Base-by-base conservation (phyloP, 2,797 vertebrate genomes). In the Scyliorhinus canicula region DNA sequence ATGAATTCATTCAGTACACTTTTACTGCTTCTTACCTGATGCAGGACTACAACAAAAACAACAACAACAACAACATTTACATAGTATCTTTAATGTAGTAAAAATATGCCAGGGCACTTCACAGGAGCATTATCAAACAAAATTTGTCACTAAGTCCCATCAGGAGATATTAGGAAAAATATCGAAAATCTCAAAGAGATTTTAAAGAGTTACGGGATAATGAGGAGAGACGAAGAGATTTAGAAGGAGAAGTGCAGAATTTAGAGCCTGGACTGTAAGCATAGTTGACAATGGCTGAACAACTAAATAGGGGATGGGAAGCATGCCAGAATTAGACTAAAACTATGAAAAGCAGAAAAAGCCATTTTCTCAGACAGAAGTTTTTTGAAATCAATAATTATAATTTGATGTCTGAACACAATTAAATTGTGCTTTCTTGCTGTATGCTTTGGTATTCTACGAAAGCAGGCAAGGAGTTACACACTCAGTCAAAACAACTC, bases 381-480 rank as follows among this genome's bases (percentile, higher is more conserved):
- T 26, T 67, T 93, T 4, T 35, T 24, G 24, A 26, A 50, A 50
- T 71, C 67, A 55, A 47, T 93, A 47, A 93, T 69, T 74, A 67
- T n/a, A 52, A 94, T 52, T 94, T 94, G 28, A 94, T 35, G 93
- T 52, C 67, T 52, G 67, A 50, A 67, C 91, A 94, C 28, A 74
- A 52, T 55, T 52, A 55, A 55, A 55, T 74, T 90, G 55, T 90
- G 19, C 19, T 90, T 60, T 90, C 35, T 55, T 74, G 52, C 8
- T 52, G 28, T 71, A 71, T 3, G 14, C 93, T 21, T 19, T 52
- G 47, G 26, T 16, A 74, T 55, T 94, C 28, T 35, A 47, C n/a
- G 40, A 74, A 74, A 94, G 31, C 67, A 93, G 26, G 3, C 21
- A 69, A 69, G 63, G 44, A 69, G 40, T 69, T 69, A 26, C 65